phyloP scores from a whole-genome alignment of 2,113 vertebrate genomes.

The Parotia lawesii region DNA sequence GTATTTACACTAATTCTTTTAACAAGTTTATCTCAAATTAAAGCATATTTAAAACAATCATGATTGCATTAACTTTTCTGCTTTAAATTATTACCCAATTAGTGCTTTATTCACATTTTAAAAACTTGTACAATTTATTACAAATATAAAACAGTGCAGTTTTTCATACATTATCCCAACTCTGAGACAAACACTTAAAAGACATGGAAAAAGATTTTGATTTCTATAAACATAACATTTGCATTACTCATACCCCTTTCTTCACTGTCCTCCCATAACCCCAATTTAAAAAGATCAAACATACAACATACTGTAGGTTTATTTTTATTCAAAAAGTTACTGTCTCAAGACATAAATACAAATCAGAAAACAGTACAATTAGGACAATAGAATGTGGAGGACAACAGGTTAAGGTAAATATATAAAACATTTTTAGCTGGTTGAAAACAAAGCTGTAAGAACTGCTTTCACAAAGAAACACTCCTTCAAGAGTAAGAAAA shows the following conservation, averaged over 20 bases:
- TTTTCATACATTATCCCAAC: slow-evolving; percentile 76
- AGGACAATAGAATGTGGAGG: slow-evolving; percentile 97
- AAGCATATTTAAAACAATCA: slow-evolving; percentile 71
- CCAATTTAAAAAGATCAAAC: slow-evolving; percentile 81
- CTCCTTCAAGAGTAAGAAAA: slow-evolving; percentile 88
- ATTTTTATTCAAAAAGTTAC: slow-evolving; percentile 99
- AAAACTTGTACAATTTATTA: slow-evolving; percentile 77
- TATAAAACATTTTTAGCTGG: slow-evolving; percentile 88
- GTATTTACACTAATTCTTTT: slow-evolving; percentile 66
- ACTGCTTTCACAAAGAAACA: slow-evolving; percentile 90
- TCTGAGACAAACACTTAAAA: slow-evolving; percentile 75
- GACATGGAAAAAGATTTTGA: slow-evolving; percentile 70
- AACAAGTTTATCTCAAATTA: slow-evolving; percentile 61
- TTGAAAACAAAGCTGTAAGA: slow-evolving; percentile 90
- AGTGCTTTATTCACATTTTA: slow-evolving; percentile 77
- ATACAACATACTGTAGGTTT: slow-evolving; percentile 91
- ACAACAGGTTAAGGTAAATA: slow-evolving; percentile 93
- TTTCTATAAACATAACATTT: slow-evolving; percentile 75
- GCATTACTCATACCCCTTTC: slow-evolving; percentile 67
- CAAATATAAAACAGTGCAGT: slow-evolving; percentile 75
- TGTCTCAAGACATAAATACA: slow-evolving; percentile 99
- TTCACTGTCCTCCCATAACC: slow-evolving; percentile 63
- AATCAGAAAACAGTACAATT: slow-evolving; percentile 99
- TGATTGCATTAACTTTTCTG: slow-evolving; percentile 67
- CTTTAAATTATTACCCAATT: slow-evolving; percentile 77